These are phyloP conservation scores for Picathartes gymnocephalus DNA, from an alignment of 2,113 vertebrate species.

Conservation along the genomic window DNA sequence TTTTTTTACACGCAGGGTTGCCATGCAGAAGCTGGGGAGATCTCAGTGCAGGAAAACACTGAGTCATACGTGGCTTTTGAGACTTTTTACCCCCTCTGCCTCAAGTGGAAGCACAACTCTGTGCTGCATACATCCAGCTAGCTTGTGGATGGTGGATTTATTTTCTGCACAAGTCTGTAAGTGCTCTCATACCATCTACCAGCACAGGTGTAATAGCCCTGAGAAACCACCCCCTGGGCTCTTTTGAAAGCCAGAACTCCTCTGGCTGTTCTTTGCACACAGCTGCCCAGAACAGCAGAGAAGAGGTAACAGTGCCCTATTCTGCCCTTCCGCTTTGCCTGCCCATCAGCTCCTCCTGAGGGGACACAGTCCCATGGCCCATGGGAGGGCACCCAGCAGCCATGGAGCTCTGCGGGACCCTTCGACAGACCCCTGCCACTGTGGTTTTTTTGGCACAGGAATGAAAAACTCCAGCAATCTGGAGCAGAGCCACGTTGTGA, in stretches of 20 bases:
- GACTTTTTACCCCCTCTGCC: neutral
- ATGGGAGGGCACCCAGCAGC: neutral
- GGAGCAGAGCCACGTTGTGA: neutral
- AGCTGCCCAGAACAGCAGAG: neutral
- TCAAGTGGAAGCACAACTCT: neutral
- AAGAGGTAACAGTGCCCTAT: neutral
- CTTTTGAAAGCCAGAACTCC: neutral
- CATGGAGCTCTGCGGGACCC: neutral
- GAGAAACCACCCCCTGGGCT: neutral
- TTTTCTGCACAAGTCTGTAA: neutral
- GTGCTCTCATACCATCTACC: neutral
- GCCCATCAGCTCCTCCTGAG: neutral
- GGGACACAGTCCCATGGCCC: rapidly evolving
- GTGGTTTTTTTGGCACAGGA: neutral
- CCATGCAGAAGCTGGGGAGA: neutral
- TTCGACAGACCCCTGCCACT: neutral
- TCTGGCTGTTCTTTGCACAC: neutral
- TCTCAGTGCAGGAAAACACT: neutral
- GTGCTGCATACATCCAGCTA: neutral
- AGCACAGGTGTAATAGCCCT: neutral
- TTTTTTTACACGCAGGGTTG: neutral
- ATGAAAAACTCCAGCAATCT: neutral
- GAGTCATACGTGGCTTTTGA: neutral
- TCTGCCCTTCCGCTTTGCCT: neutral
- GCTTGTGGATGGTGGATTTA: neutral